Base-by-base conservation (phyloP, 2,888 invertebrate genomes). In the Sphaerophoria taeniata region DNA sequence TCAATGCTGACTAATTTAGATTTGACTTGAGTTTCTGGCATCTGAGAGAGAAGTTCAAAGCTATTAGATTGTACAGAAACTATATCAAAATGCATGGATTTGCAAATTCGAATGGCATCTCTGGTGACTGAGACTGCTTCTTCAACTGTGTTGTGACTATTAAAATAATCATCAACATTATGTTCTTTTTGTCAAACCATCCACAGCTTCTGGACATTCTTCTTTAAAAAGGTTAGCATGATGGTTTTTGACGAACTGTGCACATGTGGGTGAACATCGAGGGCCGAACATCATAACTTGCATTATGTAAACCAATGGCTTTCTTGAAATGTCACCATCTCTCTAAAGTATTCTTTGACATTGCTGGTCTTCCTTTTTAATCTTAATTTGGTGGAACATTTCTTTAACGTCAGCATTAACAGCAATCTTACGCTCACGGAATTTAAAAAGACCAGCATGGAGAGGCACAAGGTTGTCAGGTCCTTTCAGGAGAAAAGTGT, bases 261-360 rank as follows among this genome's bases (percentile, higher is more conserved):
- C 73, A 14, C 77, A 61, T 24, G 84, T 75, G 0, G 80, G 73
- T 12, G 73, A 73, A 82, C 87, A 87, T 9, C 77, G 79, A 2
- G 87, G 84, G 3, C 87, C 82, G 47, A 88, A 87, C 39, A 82
- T 88, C 87, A 87, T 85, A 2, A 85, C 75, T 1, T 72, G 6
- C 87, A 87, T 87, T 24, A 81, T 65, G 63, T 87, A 87, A 0
- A 75, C 33, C 34, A 49, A 36, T 0, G 71, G 67, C 14, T 60
- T 16, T 4, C 31, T 51, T 33, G 33, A 55, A 33, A 6, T 55
- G 33, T 33, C 33, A 14, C 88, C 88, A 36, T 82, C 67, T 72
- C 88, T 67, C 79, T 72, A 74, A 11, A 58, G 6, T 7, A 81
- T 33, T 3, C 71, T 70, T 24, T 73, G 74, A 6, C 71, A 71